Evolutionary conservation across 1,140 invertebrate species (phyloP), one percentile per base, ranked within the genome.

Genomic region (Maconellicoccus hirsutus): DNA sequence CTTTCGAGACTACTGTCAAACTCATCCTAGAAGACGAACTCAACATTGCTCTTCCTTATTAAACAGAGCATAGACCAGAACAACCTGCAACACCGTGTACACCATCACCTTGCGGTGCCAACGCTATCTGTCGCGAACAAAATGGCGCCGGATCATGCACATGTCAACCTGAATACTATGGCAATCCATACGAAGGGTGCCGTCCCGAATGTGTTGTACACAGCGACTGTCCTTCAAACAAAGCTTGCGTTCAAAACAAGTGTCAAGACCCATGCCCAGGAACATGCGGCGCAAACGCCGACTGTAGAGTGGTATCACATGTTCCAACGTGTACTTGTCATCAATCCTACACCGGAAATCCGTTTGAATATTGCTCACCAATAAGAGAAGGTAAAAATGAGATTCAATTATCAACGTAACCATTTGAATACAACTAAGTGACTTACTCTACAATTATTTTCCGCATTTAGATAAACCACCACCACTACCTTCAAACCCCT

Each of bases 231-330:
- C 79, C 85, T 59, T 78, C 82, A 12, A 84, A 84, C 72, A 84
- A 86, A 76, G 87, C 88, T 0, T 92, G 90, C 77, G 82, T 89
- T 21, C 87, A 89, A 78, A 84, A 90, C 75, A 89, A 89, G 80
- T 93, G 91, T 77, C 81, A 83, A 38, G 86, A 92, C 77, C 89
- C 90, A n/a, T 93, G 91, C 73, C 83, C 84, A 14, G 88, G 88
- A 71, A 84, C 86, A 14, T 94, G 91, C 79, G 91, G 91, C 8
- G 78, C 84, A 10, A 85, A 86, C 76, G 85, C 89, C 0, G 82
- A 85, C 66, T 92, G 89, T 76, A 82, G 84, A 75, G 86, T 89
- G 2, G 79, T 85, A 2, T 85, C 85, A 74, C 85, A 86, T 72
- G 85, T 85, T 75, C 84, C 85, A 19, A 83, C 85, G 72, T 89